Conservation (phyloP, 2,113 vertebrate genomes). For the Hystrix cristata region DNA sequence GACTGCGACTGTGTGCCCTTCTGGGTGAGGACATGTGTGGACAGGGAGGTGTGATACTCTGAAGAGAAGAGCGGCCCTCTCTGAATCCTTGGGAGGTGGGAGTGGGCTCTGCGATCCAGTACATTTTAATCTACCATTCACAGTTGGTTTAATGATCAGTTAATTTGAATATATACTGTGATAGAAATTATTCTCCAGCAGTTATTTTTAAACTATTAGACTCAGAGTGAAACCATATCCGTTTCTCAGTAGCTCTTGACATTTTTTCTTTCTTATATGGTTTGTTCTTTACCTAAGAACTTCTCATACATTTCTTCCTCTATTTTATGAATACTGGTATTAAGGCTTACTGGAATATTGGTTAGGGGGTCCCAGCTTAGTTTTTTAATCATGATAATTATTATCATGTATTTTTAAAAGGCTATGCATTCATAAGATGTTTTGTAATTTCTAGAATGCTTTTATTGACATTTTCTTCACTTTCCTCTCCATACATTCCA, state of each 20-base stretch:
- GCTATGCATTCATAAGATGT: background rate
- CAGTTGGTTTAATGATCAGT: background rate
- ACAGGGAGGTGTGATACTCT: background rate
- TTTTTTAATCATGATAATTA: background rate
- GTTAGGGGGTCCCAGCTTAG: background rate
- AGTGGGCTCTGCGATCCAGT: background rate
- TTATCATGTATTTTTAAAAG: background rate
- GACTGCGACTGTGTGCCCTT: background rate
- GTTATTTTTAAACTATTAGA: background rate
- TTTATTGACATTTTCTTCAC: background rate
- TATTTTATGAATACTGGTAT: background rate
- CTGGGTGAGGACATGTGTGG: background rate
- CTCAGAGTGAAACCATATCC: conserved; percentile 2
- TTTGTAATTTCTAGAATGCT: background rate
- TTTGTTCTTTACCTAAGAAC: conserved; percentile 17
- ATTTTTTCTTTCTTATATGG: background rate
- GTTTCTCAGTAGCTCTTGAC: background rate
- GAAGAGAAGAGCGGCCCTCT: background rate
- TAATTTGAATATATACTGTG: background rate
- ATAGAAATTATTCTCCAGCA: background rate
- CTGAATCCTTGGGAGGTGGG: background rate
- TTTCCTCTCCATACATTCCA: background rate
- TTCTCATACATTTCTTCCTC: conserved; percentile 38
- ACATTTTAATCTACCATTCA: background rate
- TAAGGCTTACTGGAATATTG: background rate